Base-by-base conservation (phyloP, 2,797 vertebrate species). In the Furcifer pardalis region DNA sequence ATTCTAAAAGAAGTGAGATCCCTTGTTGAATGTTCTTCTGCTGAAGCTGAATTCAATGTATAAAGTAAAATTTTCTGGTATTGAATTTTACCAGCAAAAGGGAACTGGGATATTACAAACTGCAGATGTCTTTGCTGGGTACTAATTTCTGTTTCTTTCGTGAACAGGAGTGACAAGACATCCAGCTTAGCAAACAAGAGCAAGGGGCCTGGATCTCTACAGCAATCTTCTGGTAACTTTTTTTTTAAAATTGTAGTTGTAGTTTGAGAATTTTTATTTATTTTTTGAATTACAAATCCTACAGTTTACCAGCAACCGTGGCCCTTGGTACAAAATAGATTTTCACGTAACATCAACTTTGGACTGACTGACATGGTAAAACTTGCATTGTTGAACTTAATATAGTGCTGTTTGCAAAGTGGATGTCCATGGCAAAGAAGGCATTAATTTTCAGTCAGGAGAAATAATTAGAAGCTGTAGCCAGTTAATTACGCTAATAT, bases 91-190 rank as follows among this genome's bases (percentile, higher is more conserved):
- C 8, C 25, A 37, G 35, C 4, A 65, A n/a, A 66, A 74, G n/a
- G n/a, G 40, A 74, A 80, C 44, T 69, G 37, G 2, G 19, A 59
- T 79, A 5, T 8, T 1, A 13, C 12, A 25, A 30, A 37, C 2
- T 62, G 19, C 10, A 76, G 49, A 60, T 10, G 17, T 30, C n/a
- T 17, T 25, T 17, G 12, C 46, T 15, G 12, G 40, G 44, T 76
- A 46, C 44, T 71, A 32, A 40, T 75, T n/a, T 90, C 72, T 94
- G 69, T 59, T 87, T 86, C 35, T 83, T 52, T 79, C 83, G 83
- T 94, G 87, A 44, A 52, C 92, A 99, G 98, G 89, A 90, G 94
- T 30, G 98, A 98, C 90, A 98, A 97, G 94, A 95, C 94, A 37
- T 96, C 96, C 95, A 88, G 89, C 1, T 87, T 95, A 89, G 88